Conservation (phyloP, 2,888 invertebrate genomes). For the Dynastes maya region DNA sequence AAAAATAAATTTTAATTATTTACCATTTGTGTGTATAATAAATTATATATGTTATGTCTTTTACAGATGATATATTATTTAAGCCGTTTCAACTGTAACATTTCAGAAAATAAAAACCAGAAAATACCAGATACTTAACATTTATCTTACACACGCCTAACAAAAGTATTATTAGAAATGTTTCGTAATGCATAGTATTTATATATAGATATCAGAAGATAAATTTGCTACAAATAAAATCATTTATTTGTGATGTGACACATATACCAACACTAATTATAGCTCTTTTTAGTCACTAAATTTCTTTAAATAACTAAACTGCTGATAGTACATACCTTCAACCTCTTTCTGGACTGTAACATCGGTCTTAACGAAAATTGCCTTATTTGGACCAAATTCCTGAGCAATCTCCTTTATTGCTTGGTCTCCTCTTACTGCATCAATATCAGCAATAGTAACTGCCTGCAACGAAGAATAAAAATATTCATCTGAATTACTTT, state of each 20-base stretch:
- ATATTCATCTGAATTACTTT: not conserved
- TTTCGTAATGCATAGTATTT: not conserved
- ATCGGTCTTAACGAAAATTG: constrained; percentile 81
- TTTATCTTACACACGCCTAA: too few species aligned
- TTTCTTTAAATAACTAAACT: too few species aligned
- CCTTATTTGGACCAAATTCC: constrained; percentile 79
- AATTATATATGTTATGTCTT: too few species aligned
- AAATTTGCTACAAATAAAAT: not conserved
- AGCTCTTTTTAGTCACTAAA: too few species aligned
- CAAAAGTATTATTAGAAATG: too few species aligned
- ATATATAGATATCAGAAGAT: not conserved
- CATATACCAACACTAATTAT: too few species aligned
- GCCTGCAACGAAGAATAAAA: constrained; percentile 60
- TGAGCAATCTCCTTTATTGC: constrained; percentile 75
- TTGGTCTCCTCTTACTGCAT: constrained; percentile 77
- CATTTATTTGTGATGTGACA: not conserved
- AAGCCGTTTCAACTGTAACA: too few species aligned
- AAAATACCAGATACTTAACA: not conserved
- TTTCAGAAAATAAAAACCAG: not conserved
- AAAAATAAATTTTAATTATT: too few species aligned
- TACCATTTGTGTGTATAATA: too few species aligned
- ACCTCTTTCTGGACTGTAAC: constrained; percentile 71
- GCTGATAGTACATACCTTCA: constrained; percentile 52
- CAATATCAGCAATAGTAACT: constrained; percentile 81
- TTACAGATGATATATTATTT: too few species aligned